These are phyloP conservation scores for Haliclystus octoradiatus DNA, from an alignment of 30 jellyfish, hydroid and myxozoan genomes.

Conservation along the genomic window DNA sequence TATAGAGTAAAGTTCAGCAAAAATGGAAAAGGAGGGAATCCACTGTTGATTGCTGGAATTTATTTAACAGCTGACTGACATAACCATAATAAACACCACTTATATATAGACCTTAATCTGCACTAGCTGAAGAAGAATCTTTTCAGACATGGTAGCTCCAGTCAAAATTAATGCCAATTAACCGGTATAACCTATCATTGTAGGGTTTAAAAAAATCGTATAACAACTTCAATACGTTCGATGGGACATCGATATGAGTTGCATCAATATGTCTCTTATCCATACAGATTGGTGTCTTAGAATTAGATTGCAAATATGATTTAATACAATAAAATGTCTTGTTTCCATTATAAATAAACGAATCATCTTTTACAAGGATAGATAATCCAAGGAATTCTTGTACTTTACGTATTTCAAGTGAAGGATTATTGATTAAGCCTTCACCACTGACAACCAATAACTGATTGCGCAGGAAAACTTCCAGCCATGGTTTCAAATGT, in stretches of 20 bases:
- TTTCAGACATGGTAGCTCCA: too few relatives aligned
- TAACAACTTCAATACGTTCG: conserved; percentile 9
- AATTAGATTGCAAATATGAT: too few relatives aligned
- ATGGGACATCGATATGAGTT: conserved; percentile 40
- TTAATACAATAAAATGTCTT: conserved; percentile 67
- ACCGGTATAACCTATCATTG: conserved; percentile 31
- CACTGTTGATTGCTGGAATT: too few relatives aligned
- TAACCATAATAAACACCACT: too few relatives aligned
- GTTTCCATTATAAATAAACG: conserved; percentile 47
- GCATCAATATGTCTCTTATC: conserved; percentile 64
- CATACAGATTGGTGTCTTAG: conserved; percentile 22
- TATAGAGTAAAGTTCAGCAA: too few relatives aligned
- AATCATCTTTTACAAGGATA: conserved; percentile 15
- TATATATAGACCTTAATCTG: too few relatives aligned
- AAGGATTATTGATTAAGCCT: conserved; percentile 49
- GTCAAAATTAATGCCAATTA: conserved; percentile 50
- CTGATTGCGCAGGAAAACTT: conserved; percentile 48
- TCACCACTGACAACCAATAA: conserved; percentile 80
- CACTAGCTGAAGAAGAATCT: too few relatives aligned
- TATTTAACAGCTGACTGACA: too few relatives aligned
- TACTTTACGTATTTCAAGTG: conserved; percentile 37
- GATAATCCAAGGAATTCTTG: conserved; percentile 64
- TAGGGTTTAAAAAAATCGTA: conserved; percentile 31
- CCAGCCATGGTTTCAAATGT: conserved; percentile 59
- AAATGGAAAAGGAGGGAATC: too few relatives aligned